Evolutionary conservation across 2,797 vertebrate genomes (phyloP), one percentile per base, ranked within the genome.

Genomic region (Glossophaga mutica): DNA sequence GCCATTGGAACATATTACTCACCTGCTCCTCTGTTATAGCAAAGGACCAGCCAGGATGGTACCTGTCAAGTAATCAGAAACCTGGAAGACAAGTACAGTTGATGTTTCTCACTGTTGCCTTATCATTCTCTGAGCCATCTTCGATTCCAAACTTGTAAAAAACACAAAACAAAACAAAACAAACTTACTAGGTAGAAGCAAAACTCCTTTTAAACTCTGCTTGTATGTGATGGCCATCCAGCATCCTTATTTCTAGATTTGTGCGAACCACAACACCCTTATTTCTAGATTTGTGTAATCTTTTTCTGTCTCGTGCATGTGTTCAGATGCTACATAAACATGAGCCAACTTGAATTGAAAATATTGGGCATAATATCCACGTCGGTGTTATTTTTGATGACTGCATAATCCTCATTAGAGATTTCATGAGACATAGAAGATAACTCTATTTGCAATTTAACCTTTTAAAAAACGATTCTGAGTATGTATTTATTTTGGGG

Each of bases 61-160:
- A 83, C 59, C 12, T 91, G 77, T 81, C 50, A 46, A 48, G 77
- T 78, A 73, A 48, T 78, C 71, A 52, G 34, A 90, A 91, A 81
- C 83, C 79, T 73, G 34, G 55, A 83, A 46, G 83, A 93, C 94
- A 92, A 92, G 76, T 78, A 87, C 79, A 96, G 92, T 91, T 77
- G 70, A 91, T 57, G 79, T 92, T 95, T 97, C 91, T 97, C 97
- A 96, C 94, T 95, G 94, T 96, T 98, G 97, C 97, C 97, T 98
- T 98, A 97, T 74, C 94, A 68, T 95, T 95, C 82, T 96, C 96
- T 95, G 97, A 97, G 97, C 97, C 97, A 96, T 97, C 95, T 82
- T 87, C 78, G 73, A 94, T 91, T 81, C 87, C 39, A 39, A 89
- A 95, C 90, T 89, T 96, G 70, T 94, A 59, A 82, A 65, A 65